Percentiles rank a stretch among this genome's conserved stretches.
Evolutionary conservation across 1,140 invertebrate genomes (phyloP).

Genomic region (Antheraea mylitta): DNA sequence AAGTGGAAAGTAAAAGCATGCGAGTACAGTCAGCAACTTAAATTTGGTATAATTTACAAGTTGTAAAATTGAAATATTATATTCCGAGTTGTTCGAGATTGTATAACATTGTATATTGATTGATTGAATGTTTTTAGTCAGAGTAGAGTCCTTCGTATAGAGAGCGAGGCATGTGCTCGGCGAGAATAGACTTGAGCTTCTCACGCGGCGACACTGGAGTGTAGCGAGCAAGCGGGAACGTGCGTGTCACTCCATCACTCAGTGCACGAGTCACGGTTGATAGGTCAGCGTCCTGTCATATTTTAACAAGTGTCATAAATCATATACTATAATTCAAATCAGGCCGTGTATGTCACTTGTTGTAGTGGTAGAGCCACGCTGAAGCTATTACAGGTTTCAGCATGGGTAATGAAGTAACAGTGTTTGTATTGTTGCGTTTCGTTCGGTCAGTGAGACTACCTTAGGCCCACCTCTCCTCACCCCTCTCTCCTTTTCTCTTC

Average conservation of each 20-base stretch:
- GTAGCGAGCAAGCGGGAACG: slow-evolving; percentile 89
- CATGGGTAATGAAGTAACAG: too few species aligned
- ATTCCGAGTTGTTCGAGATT: background rate
- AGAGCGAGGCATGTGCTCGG: slow-evolving; percentile 88
- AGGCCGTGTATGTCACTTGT: too few species aligned
- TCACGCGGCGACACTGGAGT: slow-evolving; percentile 87
- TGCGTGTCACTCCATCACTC: slow-evolving; percentile 86
- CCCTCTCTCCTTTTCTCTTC: too few species aligned
- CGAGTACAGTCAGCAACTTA: background rate
- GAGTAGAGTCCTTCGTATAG: slow-evolving; percentile 85
- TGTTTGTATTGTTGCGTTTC: too few species aligned
- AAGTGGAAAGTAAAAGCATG: slow-evolving; percentile 2
- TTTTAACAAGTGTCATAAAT: background rate
- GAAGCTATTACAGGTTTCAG: too few species aligned
- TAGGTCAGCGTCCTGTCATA: slow-evolving; percentile 82
- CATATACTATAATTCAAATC: background rate
- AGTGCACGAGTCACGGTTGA: slow-evolving; percentile 84
- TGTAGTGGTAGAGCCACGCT: too few species aligned
- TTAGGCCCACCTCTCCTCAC: too few species aligned
- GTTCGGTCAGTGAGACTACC: too few species aligned
- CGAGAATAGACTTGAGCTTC: slow-evolving; percentile 87
- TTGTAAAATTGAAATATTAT: background rate
- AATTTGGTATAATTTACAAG: background rate
- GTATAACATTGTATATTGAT: background rate
- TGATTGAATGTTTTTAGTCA: slow-evolving; percentile 54